phyloP scores from a whole-genome alignment of 37 sponge, comb jelly and placozoan genomes.

The Halichondria panicea region DNA sequence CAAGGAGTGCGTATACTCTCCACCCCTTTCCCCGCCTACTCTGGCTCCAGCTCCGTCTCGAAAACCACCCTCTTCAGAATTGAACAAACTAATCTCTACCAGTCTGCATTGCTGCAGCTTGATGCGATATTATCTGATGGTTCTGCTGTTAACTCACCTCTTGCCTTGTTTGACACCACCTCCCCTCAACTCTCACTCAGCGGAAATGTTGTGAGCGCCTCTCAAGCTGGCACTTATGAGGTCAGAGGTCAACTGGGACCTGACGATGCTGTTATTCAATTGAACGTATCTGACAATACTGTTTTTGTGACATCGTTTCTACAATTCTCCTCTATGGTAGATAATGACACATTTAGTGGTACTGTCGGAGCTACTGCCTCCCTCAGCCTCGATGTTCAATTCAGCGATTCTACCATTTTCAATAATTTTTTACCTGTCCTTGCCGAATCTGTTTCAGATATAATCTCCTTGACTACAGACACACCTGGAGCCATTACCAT shows the following conservation, averaged over 20 bases:
- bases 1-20: conserved; percentile 15
- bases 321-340: conserved; percentile 6
- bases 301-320: conserved; percentile 29
- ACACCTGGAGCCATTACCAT: conserved; percentile 30
- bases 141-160: conserved; percentile 17
- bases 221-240: background rate
- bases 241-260: conserved; percentile 56
- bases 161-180: conserved; percentile 2
- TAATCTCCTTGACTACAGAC: conserved; percentile 40
- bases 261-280: background rate
- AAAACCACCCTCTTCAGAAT: conserved; percentile 35
- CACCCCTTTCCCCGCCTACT: conserved; percentile 60
- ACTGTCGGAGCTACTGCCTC: conserved; percentile 5
- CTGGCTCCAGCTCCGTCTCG: conserved; percentile 30
- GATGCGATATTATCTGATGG: conserved; percentile 39
- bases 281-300: conserved; percentile 13
- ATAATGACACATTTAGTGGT: conserved; percentile 42
- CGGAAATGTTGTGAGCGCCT: conserved; percentile 28
- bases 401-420: conserved; percentile 48
- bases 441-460: conserved; percentile 8
- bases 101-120: conserved; percentile 45
- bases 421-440: conserved; percentile 21
- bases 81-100: conserved; percentile 46
- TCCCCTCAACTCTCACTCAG: background rate
- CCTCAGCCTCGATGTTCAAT: conserved; percentile 19